Conservation (phyloP, 2,113 vertebrate genomes). For the Rhipidura dahli region DNA sequence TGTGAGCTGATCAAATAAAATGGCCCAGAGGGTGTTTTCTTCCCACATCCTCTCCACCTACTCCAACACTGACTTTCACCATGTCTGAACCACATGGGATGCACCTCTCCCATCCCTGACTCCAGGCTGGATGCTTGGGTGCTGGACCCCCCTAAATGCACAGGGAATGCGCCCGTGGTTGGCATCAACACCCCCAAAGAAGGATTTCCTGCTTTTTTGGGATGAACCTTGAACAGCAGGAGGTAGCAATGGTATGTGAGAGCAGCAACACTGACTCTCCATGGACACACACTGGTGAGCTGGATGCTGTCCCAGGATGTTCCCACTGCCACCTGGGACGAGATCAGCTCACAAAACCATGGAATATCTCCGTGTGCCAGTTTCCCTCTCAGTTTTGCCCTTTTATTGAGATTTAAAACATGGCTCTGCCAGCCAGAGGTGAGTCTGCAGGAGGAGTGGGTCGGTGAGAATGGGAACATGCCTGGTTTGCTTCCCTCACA, state of each 20-base stretch:
- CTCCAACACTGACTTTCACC: neutral
- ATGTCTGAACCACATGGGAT: neutral
- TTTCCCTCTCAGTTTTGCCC: neutral
- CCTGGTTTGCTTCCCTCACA: neutral
- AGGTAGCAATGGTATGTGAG: neutral
- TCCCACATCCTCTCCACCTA: neutral
- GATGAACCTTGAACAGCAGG: neutral
- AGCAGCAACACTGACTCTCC: neutral
- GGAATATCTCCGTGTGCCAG: fast-evolving
- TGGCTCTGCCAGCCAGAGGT: neutral
- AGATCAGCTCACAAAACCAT: neutral
- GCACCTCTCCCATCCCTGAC: neutral
- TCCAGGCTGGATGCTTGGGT: neutral
- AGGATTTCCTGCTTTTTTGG: neutral
- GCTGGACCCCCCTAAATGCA: neutral
- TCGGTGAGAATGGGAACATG: neutral
- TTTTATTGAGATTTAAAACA: neutral
- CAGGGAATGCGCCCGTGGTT: neutral
- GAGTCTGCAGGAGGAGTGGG: neutral
- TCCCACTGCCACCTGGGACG: neutral
- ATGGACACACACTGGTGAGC: fast-evolving
- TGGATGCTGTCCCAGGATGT: neutral
- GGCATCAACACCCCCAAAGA: neutral
- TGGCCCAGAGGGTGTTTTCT: neutral
- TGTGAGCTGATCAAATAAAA: neutral